Conservation (phyloP, 1,140 invertebrate genomes). For the Drosophila orena region DNA sequence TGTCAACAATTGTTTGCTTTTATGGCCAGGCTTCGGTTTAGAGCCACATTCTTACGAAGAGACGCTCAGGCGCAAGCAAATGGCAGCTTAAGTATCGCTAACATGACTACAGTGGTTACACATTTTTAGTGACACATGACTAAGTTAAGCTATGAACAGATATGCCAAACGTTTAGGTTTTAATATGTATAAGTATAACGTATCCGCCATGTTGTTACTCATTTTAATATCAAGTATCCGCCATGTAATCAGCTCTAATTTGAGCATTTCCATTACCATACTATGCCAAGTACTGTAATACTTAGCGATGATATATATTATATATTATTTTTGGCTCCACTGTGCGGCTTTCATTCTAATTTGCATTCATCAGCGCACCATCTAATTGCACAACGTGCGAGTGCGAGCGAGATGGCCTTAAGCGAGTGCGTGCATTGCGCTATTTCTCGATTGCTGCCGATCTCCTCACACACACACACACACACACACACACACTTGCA, state of each 20-base stretch:
- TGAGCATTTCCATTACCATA: too few species aligned
- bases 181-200: background rate
- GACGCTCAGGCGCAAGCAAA: slow-evolving; percentile 47
- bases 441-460: slow-evolving; percentile 65
- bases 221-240: slow-evolving; percentile 1
- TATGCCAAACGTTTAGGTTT: too few species aligned
- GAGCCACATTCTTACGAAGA: slow-evolving; percentile 61
- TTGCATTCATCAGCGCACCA: slow-evolving; percentile 77
- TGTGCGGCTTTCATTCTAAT: slow-evolving; percentile 65
- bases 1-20: slow-evolving; percentile 75
- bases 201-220: background rate
- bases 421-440: slow-evolving; percentile 39
- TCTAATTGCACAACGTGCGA: slow-evolving; percentile 70
- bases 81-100: slow-evolving; percentile 71
- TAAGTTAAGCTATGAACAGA: too few species aligned
- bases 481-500: slow-evolving; percentile 39
- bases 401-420: slow-evolving; percentile 14
- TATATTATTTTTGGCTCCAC: slow-evolving; percentile 14
- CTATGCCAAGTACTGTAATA: too few species aligned
- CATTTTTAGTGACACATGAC: too few species aligned
- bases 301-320: too few species aligned
- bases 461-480: slow-evolving; percentile 39
- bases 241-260: background rate
- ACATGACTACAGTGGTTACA: slow-evolving; percentile 22
- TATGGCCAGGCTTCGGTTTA: slow-evolving; percentile 41